Base-by-base conservation (phyloP, 1,140 invertebrate species). In the Drosophila auraria region DNA sequence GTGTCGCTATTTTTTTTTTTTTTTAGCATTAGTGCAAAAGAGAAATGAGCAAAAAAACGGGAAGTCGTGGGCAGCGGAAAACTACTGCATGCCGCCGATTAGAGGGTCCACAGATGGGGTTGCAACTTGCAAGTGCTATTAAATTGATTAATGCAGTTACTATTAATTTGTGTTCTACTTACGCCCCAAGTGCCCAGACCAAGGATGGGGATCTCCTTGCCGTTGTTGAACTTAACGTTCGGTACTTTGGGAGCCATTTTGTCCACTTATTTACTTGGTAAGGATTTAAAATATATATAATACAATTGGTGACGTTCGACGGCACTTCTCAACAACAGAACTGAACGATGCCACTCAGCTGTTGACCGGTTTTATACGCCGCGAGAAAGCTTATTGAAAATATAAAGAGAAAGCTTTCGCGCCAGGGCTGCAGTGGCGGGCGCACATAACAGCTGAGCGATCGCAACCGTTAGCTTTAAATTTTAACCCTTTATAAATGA, bases 171-270 rank as follows among this genome's bases (percentile, higher is more conserved):
- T 61, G 11, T 20, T 78, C 8, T 87, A 93, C 93, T 94, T 93
- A 96, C 96, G 86, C 96, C 95, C 96, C 96, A 97, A 5, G 97
- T 97, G 25, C 97, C 97, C 6, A 97, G 93, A 14, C 97, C 97
- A 47, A 97, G 81, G 2, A 95, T 92, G 0, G 97, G 97, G 44
- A 96, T 94, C 54, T 94, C 90, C 45, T 93, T 83, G 36, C 96
- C 96, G 93, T 95, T 96, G 83, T 95, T 95, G 2, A 97, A 93
- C 58, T 93, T 94, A 6, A 96, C 82, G 5, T 84, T 93, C 9
- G 95, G 95, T 58, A 94, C 93, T 60, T 69, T 82, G 58, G 58
- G 51, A 30, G 79, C 64, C 86, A 90, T 90, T 66, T 63, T 73
- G 12, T 17, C n/a, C 2, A 11, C 5, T 59, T 49, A 11, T 20